Evolutionary conservation across 2,888 invertebrate species (phyloP), one percentile per base, ranked within the genome.

Genomic region (Trichogramma dendrolimi): DNA sequence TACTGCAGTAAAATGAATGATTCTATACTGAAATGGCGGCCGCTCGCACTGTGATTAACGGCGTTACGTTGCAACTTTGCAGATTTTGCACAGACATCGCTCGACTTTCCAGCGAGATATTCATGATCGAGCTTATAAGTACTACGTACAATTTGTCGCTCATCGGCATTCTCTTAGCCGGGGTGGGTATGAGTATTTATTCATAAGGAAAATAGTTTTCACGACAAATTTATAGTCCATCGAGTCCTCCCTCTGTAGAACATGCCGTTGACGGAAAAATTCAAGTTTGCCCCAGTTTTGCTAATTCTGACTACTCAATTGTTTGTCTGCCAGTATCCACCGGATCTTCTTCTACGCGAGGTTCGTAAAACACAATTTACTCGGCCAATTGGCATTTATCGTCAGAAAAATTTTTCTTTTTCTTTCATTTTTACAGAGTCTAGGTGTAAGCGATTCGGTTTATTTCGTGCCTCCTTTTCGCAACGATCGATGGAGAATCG

Each of bases 241-340:
- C 27, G 27, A 27, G 27, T 27, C 27, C 27, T 27, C 27, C 27
- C 27, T 47, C n/a, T 43, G 1, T 14, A 62, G 62, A 60, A 56
- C 11, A 57, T 57, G 52, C 63, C 63, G 1, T 38, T 60, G 0
- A 43, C 63, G 2, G 63, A 63, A 38, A 63, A 63, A 47, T 54
- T 61, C 40, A 61, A 61, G 38, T 63, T 63, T 10, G 60, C 63
- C 3, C 60, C 60, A 38, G 63, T 63, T 1, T 40, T 63, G 8
- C 42, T 57, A 1, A 63, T 63, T 14, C 14, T 63, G 6, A 55
- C 54, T 8, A 55, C 49, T 5, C 63, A 63, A 10, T 47, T 63
- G 10, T 63, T 63, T 41, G 52, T 63, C 1, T 63, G 63, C n/a
- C 63, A 60, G 14, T 63, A 63, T 56, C 60, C 63, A 39, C 63